Percentiles rank a stretch among this genome's conserved stretches.
Conservation (phyloP, 2,797 vertebrate species). For the Oreonectes daqikongensis region DNA sequence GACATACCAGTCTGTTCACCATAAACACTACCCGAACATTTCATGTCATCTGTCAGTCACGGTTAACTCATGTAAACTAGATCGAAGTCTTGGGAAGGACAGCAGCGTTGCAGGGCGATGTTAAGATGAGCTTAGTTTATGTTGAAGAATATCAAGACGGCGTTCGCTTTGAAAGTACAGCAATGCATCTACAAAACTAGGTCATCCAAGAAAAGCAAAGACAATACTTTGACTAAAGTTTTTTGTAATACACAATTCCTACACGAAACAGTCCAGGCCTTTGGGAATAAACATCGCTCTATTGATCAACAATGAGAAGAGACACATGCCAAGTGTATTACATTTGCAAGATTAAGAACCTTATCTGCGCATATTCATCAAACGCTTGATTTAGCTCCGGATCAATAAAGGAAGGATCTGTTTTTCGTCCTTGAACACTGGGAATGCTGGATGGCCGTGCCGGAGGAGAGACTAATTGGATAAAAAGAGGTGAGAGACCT, state of each 20-base stretch:
- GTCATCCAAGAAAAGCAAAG: neutral
- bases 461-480: conserved; percentile 29
- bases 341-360: conserved; percentile 74
- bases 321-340: conserved; percentile 75
- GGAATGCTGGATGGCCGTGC: conserved; percentile 26
- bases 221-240: neutral
- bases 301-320: conserved; percentile 70
- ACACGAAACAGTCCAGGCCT: conserved; percentile 39
- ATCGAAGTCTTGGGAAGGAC: neutral
- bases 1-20: neutral
- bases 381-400: conserved; percentile 2
- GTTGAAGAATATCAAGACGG: neutral
- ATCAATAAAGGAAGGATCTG: conserved; percentile 23
- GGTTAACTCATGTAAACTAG: neutral
- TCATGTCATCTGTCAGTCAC: neutral
- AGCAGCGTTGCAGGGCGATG: neutral
- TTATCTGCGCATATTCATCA: conserved; percentile 73
- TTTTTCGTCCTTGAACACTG: conserved; percentile 47
- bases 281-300: conserved; percentile 58
- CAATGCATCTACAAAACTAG: neutral
- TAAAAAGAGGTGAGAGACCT: conserved; percentile 38
- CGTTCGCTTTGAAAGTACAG: neutral
- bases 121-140: neutral
- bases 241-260: neutral
- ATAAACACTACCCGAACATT: neutral